Percentiles rank a stretch among this genome's conserved stretches.
phyloP scores from a whole-genome alignment of 2,797 vertebrate species.

The Lithobates pipiens region DNA sequence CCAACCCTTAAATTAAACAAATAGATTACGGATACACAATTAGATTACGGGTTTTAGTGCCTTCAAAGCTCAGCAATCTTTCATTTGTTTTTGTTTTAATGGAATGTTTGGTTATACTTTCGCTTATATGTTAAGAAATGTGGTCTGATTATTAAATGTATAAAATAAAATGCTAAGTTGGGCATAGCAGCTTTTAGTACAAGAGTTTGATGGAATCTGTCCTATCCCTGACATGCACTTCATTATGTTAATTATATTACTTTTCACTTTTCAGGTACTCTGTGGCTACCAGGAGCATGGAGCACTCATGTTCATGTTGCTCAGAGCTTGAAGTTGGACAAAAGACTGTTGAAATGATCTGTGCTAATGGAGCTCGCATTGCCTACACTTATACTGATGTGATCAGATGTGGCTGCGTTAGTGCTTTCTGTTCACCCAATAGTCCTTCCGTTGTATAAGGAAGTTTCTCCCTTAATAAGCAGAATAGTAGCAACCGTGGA shows the following conservation, averaged over 20 bases:
- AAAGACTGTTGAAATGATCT: conserved; percentile 71
- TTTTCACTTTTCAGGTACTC: conserved; percentile 74
- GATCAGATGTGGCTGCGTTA: conserved; percentile 74
- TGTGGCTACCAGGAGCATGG: conserved; percentile 64
- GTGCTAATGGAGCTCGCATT: conserved; percentile 60
- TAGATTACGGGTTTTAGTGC: too few species aligned
- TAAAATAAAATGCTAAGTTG: too few species aligned
- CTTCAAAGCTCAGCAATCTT: too few species aligned
- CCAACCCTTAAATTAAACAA: too few species aligned
- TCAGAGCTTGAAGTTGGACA: conserved; percentile 70
- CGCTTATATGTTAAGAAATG: too few species aligned
- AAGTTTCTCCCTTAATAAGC: neutral
- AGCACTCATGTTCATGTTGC: conserved; percentile 79
- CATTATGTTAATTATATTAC: neutral
- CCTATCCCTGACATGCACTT: too few species aligned
- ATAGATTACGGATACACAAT: too few species aligned
- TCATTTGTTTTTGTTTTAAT: too few species aligned
- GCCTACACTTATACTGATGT: conserved; percentile 71
- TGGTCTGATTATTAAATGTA: too few species aligned
- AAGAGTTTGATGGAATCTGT: too few species aligned
- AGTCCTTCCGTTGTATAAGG: accelerated
- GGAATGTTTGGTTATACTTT: too few species aligned
- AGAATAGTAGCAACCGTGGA: neutral
- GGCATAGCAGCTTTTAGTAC: too few species aligned
- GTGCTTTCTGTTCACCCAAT: conserved; percentile 64